Evolutionary conservation across 2,797 vertebrate genomes (phyloP).

Genomic region (Enteromius mattozi): DNA sequence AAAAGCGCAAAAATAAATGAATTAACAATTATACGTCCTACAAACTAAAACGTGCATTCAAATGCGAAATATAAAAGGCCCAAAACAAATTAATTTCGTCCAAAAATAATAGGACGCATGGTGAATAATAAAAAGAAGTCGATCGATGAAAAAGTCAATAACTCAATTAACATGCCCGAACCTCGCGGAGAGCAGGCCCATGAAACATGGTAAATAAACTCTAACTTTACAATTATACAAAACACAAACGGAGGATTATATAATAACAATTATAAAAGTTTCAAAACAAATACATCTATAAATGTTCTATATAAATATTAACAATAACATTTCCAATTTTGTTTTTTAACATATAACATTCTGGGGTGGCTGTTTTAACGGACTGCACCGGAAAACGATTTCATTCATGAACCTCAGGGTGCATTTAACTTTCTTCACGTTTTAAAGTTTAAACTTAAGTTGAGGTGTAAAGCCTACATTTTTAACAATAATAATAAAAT

Average conservation of each 20-base stretch:
- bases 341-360: background rate
- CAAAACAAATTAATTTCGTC: constrained; percentile 31
- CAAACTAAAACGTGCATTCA: background rate
- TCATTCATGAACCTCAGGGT: background rate
- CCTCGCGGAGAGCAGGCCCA: constrained; percentile 37
- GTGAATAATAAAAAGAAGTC: constrained; percentile 54
- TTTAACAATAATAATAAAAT: background rate
- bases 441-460: background rate
- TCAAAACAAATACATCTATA: background rate
- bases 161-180: constrained; percentile 59
- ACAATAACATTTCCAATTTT: background rate
- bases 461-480: background rate
- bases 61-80: constrained; percentile 15
- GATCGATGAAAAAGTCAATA: constrained; percentile 60
- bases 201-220: constrained; percentile 19
- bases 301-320: background rate
- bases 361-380: background rate
- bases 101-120: constrained; percentile 34
- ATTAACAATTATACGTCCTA: background rate
- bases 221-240: background rate
- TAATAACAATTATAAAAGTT: background rate
- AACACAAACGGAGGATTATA: background rate
- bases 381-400: background rate
- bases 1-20: background rate
- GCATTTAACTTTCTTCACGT: background rate